phyloP scores from a whole-genome alignment of 2,888 invertebrate genomes.

The Acleris laterana region DNA sequence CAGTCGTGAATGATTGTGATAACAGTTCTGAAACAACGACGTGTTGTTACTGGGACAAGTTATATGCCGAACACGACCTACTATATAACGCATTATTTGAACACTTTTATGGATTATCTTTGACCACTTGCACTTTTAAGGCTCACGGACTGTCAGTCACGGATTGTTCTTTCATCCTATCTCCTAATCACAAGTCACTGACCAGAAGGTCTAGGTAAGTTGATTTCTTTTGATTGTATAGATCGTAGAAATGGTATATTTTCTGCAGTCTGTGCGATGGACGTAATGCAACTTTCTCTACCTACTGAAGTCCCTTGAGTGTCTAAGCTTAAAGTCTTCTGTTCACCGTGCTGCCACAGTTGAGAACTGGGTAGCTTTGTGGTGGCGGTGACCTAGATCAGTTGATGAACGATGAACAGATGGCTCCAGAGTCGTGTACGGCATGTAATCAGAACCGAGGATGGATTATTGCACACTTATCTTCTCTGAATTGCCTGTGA shows the following conservation, averaged over 20 bases:
- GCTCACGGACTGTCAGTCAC: not conserved
- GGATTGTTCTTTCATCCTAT: not conserved
- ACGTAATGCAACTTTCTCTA: too few species aligned
- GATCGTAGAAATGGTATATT: too few species aligned
- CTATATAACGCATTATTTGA: not conserved
- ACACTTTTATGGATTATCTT: constrained; percentile 6
- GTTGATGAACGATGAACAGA: not conserved
- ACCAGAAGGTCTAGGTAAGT: too few species aligned
- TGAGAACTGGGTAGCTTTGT: not conserved
- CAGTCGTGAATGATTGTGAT: constrained; percentile 12
- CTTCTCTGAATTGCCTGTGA: too few species aligned
- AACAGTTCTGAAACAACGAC: constrained; percentile 36
- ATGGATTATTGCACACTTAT: too few species aligned
- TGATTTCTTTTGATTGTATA: too few species aligned
- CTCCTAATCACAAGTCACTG: too few species aligned
- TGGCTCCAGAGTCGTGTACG: not conserved
- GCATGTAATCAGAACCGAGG: not conserved
- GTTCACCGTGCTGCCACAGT: not conserved
- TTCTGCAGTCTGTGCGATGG: too few species aligned
- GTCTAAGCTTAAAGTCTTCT: not conserved
- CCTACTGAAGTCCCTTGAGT: too few species aligned
- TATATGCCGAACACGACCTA: constrained; percentile 20
- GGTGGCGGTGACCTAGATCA: not conserved
- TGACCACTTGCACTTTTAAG: constrained; percentile 1
- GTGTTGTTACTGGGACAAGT: constrained; percentile 40